Percentiles rank a stretch among this genome's conserved stretches.
These are phyloP conservation scores for Ormyrus labotus DNA, from an alignment of 2,888 invertebrate genomes.

Conservation along the genomic window DNA sequence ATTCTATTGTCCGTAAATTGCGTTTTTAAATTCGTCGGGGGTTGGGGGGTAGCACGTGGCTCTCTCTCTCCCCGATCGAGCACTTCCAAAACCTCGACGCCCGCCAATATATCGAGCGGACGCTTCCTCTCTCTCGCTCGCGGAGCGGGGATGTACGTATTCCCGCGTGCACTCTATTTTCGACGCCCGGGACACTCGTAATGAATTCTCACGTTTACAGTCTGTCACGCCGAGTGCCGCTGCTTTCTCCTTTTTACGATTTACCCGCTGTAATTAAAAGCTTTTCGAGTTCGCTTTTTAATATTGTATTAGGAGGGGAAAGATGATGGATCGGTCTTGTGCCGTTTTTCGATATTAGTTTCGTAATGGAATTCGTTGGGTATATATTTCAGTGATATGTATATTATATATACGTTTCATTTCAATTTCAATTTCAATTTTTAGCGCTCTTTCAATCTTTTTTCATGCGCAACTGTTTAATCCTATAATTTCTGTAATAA, in stretches of 20 bases:
- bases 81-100: constrained; percentile 60
- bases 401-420: no score
- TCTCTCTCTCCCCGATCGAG: constrained; percentile 52
- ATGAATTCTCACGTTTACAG: constrained; percentile 55
- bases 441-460: no score
- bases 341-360: no score
- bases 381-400: no score
- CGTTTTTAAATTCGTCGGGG: constrained; percentile 71
- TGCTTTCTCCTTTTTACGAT: constrained; percentile 12
- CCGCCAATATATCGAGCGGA: constrained; percentile 48
- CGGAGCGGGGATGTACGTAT: neutral
- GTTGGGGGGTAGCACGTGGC: constrained; percentile 63
- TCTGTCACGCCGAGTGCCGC: constrained; percentile 8
- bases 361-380: no score
- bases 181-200: constrained; percentile 14
- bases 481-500: no score
- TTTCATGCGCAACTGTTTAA: no score
- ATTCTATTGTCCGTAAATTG: constrained; percentile 72
- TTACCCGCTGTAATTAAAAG: constrained; percentile 1
- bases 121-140: neutral
- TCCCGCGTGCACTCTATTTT: constrained; percentile 21
- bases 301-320: no score
- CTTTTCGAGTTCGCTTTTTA: neutral
- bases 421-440: no score
- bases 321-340: no score